Conservation (phyloP, 1,140 invertebrate genomes). For the Thalassaphorura encarpata region DNA sequence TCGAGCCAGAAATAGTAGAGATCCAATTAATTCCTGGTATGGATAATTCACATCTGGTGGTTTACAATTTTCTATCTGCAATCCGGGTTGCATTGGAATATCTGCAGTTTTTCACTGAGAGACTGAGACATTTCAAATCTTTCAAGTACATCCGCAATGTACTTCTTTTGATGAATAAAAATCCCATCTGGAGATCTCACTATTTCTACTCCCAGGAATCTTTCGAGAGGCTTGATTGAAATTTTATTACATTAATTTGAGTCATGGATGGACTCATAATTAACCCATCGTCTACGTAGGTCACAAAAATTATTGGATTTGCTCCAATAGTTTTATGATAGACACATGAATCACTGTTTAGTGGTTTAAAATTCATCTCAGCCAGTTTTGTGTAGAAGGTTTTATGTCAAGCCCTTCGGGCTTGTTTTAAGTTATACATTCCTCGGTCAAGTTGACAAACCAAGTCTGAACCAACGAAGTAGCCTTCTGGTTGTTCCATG, state of each 20-base stretch:
- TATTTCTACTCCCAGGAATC: no score
- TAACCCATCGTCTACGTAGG: slow-evolving; percentile 16
- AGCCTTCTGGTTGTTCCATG: slow-evolving; percentile 33
- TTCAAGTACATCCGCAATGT: slow-evolving; percentile 33
- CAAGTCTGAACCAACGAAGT: slow-evolving; percentile 8
- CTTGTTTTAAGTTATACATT: slow-evolving; percentile 27
- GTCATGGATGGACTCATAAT: slow-evolving; percentile 26
- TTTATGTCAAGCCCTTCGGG: slow-evolving; percentile 2
- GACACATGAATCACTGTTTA: slow-evolving; percentile 36
- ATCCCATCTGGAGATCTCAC: neutral
- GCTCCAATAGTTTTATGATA: slow-evolving; percentile 39
- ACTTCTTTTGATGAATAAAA: slow-evolving; percentile 11
- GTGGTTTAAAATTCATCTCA: slow-evolving; percentile 39
- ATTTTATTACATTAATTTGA: slow-evolving; percentile 20
- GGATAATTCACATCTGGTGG: slow-evolving; percentile 4
- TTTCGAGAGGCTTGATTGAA: neutral
- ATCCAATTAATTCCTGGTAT: slow-evolving; percentile 6
- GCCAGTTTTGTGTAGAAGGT: slow-evolving; percentile 7
- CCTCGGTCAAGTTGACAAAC: slow-evolving; percentile 24
- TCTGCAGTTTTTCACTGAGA: slow-evolving; percentile 9
- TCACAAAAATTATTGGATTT: slow-evolving; percentile 35
- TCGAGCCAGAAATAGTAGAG: slow-evolving; percentile 31
- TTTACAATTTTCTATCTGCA: neutral
- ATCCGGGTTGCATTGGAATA: slow-evolving; percentile 3
- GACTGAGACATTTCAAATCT: slow-evolving; percentile 12